Percentiles rank a stretch among this genome's conserved stretches.
phyloP scores from a whole-genome alignment of 2,797 vertebrate genomes.

The Sciurus vulgaris region DNA sequence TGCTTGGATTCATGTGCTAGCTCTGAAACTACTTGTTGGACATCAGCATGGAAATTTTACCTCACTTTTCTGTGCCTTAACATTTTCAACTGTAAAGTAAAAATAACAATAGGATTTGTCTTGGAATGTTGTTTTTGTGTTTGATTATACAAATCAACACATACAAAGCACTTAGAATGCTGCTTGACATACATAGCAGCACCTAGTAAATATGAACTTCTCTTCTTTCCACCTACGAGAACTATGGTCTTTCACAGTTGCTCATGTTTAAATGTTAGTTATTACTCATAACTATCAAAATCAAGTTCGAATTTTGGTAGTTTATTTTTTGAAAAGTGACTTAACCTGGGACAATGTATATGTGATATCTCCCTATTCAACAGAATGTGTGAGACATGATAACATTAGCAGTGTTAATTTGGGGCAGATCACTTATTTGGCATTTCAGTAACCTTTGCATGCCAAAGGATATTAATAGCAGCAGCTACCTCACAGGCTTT shows the following conservation, averaged over 20 bases:
- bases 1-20: background rate
- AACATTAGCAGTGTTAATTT: background rate
- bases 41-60: background rate
- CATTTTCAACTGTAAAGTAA: background rate
- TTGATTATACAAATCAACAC: background rate
- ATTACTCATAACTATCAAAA: background rate
- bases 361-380: background rate
- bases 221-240: background rate
- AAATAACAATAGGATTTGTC: background rate
- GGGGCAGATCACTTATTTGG: background rate
- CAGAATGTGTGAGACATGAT: background rate
- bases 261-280: background rate
- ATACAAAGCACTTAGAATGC: background rate
- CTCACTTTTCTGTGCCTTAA: background rate
- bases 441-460: background rate
- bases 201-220: background rate
- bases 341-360: background rate
- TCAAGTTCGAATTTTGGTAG: background rate
- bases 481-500: background rate
- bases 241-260: background rate
- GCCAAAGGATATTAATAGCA: background rate
- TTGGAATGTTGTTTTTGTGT: background rate
- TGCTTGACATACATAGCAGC: background rate
- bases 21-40: background rate
- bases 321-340: background rate